Conservation (phyloP, 2,888 invertebrate species). For the Neelides folsomi region DNA sequence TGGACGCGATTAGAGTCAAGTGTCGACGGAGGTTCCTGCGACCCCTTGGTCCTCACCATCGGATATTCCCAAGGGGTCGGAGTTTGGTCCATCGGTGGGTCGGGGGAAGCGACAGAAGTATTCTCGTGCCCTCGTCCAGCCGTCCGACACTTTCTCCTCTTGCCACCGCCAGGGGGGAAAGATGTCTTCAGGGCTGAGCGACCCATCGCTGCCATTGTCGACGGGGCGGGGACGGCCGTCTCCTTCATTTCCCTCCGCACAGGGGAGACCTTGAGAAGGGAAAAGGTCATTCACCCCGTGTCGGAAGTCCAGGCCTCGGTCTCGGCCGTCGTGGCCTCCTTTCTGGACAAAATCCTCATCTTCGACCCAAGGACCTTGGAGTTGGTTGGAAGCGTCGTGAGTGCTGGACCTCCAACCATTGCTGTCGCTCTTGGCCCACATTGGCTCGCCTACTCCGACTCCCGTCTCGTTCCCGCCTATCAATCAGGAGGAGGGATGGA, state of each 20-base stretch:
- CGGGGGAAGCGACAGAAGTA: conserved; percentile 88
- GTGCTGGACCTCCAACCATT: conserved; percentile 50
- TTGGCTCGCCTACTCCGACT: conserved; percentile 59
- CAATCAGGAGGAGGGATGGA: conserved; percentile 54
- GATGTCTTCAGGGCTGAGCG: conserved; percentile 50
- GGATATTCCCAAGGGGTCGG: conserved; percentile 79
- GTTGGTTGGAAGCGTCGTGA: conserved; percentile 64
- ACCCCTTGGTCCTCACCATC: conserved; percentile 69
- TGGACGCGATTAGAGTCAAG: conserved; percentile 51
- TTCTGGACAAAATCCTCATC: conserved; percentile 76
- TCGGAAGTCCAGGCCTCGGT: conserved; percentile 79
- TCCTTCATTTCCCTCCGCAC: conserved; percentile 72
- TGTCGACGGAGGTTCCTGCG: conserved; percentile 51
- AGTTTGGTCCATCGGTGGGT: conserved; percentile 72
- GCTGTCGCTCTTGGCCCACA: conserved; percentile 72
- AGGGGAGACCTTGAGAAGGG: conserved; percentile 72
- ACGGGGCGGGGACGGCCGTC: conserved; percentile 38
- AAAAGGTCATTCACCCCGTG: conserved; percentile 82
- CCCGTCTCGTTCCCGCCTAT: conserved; percentile 61
- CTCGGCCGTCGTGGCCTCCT: conserved; percentile 72
- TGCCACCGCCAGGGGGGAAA: conserved; percentile 57
- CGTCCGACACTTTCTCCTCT: conserved; percentile 63
- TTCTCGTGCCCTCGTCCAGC: conserved; percentile 86
- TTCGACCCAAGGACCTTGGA: conserved; percentile 80
- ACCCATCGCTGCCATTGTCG: conserved; percentile 80